Evolutionary conservation across 2,888 invertebrate genomes (phyloP), one percentile per base, ranked within the genome.

Genomic region (Polydrusus tereticollis): DNA sequence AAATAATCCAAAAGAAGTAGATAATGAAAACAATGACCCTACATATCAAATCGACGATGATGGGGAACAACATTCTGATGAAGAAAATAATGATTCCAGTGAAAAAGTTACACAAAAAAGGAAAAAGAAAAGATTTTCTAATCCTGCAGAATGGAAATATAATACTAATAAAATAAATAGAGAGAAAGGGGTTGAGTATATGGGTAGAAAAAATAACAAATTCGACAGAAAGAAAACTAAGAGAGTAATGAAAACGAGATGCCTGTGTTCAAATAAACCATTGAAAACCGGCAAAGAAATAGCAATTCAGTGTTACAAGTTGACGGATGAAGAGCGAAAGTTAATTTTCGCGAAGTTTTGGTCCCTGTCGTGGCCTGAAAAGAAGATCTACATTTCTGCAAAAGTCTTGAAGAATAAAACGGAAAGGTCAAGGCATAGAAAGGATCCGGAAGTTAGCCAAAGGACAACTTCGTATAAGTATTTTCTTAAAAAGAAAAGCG

Each of bases 11-110:
- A 10, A 16, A 14, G 43, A 43, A 43, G 64, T 45, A 23, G 63
- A 63, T 63, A 63, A 63, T 63, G 63, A 63, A 45, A 63, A 63
- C 43, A 63, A 63, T 63, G 63, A 63, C 43, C 62, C 62, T 43
- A 62, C 62, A 62, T 62, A 43, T 62, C 62, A 62, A 62, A 62
- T 45, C 36, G 52, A 20, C 33, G 33, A 64, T 50, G 47, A 52
- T 20, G 20, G 64, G 64, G 64, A 52, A 64, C 36, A 64, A 64
- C 52, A 50, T 64, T 29, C 50, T 36, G 38, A 64, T 50, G 52
- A 52, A 64, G 64, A 52, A 33, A 64, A 50, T 50, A 29, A 63
- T 47, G 52, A 64, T 50, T 29, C 33, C 33, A 64, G 50, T 64
- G 36, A 64, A 47, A 12, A 14, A 47, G 47, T 47, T 47, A 47